These are phyloP conservation scores for Tetramorium simillimum DNA, from an alignment of 1,140 invertebrate species.

Conservation along the genomic window DNA sequence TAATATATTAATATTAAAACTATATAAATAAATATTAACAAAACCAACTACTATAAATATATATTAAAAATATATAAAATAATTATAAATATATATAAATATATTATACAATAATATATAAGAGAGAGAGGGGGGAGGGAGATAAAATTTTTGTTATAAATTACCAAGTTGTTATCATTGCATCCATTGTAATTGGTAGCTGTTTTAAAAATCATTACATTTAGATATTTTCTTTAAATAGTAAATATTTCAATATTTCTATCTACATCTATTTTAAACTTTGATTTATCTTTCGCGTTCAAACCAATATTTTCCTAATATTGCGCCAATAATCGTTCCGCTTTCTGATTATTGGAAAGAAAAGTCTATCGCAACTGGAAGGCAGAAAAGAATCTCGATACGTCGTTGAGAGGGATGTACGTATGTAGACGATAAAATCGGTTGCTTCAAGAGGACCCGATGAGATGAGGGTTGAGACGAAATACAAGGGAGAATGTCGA, in stretches of 20 bases:
- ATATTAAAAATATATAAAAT: background rate
- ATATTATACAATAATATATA: too few relatives aligned
- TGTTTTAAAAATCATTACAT: background rate
- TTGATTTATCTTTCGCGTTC: background rate
- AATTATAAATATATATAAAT: too few relatives aligned
- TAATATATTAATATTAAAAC: background rate
- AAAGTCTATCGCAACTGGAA: conserved; percentile 36
- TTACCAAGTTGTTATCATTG: background rate
- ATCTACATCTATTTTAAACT: background rate
- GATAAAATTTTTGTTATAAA: too few relatives aligned
- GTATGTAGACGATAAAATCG: conserved; percentile 48
- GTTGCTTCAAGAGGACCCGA: conserved; percentile 63
- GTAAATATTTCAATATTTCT: background rate
- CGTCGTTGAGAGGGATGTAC: conserved; percentile 61
- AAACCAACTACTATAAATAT: background rate
- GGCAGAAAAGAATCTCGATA: conserved; percentile 73
- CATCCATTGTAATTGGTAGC: background rate
- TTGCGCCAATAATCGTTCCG: background rate
- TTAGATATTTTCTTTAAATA: background rate
- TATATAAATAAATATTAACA: background rate
- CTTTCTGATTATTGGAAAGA: conserved; percentile 49
- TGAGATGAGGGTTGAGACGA: conserved; percentile 59
- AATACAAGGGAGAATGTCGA: conserved; percentile 30
- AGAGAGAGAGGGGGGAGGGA: too few relatives aligned
- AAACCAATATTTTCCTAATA: conserved; percentile 6